Conservation (phyloP, 2,113 vertebrate species). For the Charadrius vociferus region DNA sequence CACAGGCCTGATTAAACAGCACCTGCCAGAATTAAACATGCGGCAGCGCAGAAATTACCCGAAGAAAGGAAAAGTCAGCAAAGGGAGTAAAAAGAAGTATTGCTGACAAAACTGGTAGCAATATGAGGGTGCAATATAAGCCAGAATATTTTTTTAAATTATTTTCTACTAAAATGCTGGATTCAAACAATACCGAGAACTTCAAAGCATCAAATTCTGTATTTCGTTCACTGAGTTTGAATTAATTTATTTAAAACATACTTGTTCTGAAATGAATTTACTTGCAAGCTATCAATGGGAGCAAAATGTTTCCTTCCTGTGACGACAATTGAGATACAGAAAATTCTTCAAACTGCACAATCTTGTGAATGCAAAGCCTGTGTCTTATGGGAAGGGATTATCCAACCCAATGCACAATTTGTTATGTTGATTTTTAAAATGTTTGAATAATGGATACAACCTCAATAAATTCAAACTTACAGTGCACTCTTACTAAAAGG, state of each 20-base stretch:
- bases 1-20: background rate
- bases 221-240: background rate
- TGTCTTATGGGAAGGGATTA: background rate
- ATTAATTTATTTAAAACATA: fast-evolving
- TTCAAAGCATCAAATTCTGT: background rate
- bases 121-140: fast-evolving
- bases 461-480: fast-evolving
- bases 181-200: background rate
- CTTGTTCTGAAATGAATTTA: background rate
- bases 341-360: background rate
- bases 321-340: background rate
- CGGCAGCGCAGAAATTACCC: background rate
- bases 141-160: background rate
- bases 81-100: background rate
- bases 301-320: background rate
- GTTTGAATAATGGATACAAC: too few species aligned
- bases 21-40: background rate
- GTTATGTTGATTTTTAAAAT: background rate
- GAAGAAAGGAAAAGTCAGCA: background rate
- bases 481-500: fast-evolving
- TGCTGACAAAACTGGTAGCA: background rate
- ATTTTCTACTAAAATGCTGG: background rate
- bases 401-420: fast-evolving
- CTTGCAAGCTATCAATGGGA: background rate
- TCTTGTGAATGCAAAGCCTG: background rate